A percentile compares a stretch with the other conserved stretches of the same genome.
phyloP scores from a whole-genome alignment of 2,888 invertebrate genomes.

The Baccha elongata region DNA sequence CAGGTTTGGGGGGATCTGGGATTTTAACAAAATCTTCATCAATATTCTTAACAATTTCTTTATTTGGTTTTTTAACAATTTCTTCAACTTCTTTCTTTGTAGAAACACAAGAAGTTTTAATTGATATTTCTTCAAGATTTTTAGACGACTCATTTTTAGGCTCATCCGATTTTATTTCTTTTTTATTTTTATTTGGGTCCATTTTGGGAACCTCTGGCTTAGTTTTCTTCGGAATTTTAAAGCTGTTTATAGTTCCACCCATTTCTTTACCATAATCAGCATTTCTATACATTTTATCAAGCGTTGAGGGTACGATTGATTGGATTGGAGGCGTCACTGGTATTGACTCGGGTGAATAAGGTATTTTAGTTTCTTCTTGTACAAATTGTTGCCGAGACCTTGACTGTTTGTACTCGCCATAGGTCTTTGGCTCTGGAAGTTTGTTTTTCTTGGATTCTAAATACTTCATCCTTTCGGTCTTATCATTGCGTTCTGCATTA shows the following conservation, averaged over 20 bases:
- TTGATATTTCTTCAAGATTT: not conserved
- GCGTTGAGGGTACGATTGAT: slow-evolving; percentile 67
- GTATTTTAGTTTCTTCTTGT: not conserved
- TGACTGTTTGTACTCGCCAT: slow-evolving; percentile 78
- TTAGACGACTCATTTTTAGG: not conserved
- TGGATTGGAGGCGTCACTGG: slow-evolving; percentile 2
- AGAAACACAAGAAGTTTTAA: no score
- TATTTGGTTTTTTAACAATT: not conserved
- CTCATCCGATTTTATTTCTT: slow-evolving; percentile 13
- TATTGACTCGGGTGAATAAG: not conserved
- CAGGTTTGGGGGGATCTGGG: no score
- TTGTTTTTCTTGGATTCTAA: slow-evolving; percentile 77
- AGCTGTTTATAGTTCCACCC: slow-evolving; percentile 72
- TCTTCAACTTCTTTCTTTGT: slow-evolving; percentile 11
- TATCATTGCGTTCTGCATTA: slow-evolving; percentile 76
- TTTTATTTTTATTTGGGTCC: slow-evolving; percentile 27
- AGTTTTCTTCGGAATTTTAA: slow-evolving; percentile 79
- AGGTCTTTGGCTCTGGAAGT: slow-evolving; percentile 76
- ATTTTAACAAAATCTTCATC: not conserved
- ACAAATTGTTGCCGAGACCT: slow-evolving; percentile 73
- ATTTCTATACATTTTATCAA: slow-evolving; percentile 79
- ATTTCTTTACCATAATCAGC: slow-evolving; percentile 64
- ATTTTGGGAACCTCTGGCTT: slow-evolving; percentile 45
- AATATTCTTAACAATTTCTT: not conserved
- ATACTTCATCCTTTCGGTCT: slow-evolving; percentile 77